phyloP scores from a whole-genome alignment of 1,140 invertebrate genomes.

The Diplogasteroides magnus region DNA sequence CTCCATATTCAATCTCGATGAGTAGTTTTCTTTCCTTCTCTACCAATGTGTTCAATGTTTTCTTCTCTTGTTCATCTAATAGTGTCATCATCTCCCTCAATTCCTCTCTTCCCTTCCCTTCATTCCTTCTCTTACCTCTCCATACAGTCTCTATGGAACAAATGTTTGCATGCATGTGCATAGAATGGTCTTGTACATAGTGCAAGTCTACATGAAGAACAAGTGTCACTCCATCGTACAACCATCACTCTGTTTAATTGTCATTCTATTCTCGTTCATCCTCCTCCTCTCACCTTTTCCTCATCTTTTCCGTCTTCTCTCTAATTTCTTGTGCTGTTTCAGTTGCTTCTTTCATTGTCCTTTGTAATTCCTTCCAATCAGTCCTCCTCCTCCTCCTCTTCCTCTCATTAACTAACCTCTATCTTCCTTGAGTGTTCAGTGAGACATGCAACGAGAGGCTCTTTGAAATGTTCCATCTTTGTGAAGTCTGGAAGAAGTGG shows the following conservation, averaged over 20 bases:
- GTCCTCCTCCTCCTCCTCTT: too few species aligned
- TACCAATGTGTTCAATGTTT: neutral
- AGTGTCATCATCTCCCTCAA: neutral
- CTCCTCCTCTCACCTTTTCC: conserved; percentile 17
- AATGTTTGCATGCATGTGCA: conserved; percentile 85
- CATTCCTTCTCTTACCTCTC: conserved; percentile 55
- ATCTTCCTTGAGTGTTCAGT: conserved; percentile 32
- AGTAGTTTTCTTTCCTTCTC: neutral
- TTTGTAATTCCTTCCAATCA: conserved; percentile 6
- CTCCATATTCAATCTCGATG: neutral
- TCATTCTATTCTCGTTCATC: neutral
- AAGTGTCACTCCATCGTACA: conserved; percentile 71
- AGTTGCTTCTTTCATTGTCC: conserved; percentile 76
- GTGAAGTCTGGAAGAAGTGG: conserved; percentile 96
- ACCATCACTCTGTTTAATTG: conserved; percentile 64
- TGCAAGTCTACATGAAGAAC: conserved; percentile 73
- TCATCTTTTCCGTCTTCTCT: conserved; percentile 66
- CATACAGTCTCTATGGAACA: conserved; percentile 87
- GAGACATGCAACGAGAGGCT: conserved; percentile 31
- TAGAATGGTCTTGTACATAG: conserved; percentile 81
- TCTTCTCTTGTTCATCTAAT: neutral
- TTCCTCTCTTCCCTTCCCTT: neutral
- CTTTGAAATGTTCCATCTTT: conserved; percentile 92
- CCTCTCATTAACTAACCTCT: too few species aligned
- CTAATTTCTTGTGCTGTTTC: conserved; percentile 78